Percentiles rank a stretch among this genome's conserved stretches.
These are phyloP conservation scores for Mythimna albipuncta DNA, from an alignment of 2,888 invertebrate genomes.

Conservation along the genomic window DNA sequence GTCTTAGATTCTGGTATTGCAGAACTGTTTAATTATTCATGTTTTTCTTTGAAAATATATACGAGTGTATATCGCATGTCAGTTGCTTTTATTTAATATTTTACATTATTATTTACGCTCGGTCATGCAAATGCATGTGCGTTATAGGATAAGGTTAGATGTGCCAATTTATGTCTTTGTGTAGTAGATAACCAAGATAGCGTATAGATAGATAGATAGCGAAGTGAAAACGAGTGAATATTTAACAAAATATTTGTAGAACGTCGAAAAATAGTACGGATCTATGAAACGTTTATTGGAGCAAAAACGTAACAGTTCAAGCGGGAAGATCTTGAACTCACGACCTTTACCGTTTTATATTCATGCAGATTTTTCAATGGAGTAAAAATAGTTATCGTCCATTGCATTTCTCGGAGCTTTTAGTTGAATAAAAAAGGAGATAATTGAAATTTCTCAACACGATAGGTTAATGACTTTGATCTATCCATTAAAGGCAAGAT, in stretches of 20 bases:
- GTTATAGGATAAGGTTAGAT: too few relatives aligned
- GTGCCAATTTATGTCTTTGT: not conserved
- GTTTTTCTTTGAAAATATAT: too few relatives aligned
- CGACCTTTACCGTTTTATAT: conserved; percentile 24
- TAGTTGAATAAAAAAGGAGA: not conserved
- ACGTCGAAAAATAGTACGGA: not conserved
- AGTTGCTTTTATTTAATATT: too few relatives aligned
- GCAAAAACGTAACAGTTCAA: not conserved
- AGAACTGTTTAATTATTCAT: not conserved
- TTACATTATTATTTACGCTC: too few relatives aligned
- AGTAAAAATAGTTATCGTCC: conserved; percentile 21
- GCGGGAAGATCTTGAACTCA: not conserved
- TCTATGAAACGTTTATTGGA: conserved; percentile 2
- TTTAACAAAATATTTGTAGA: not conserved
- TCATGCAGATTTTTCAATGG: conserved; percentile 40
- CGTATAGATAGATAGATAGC: too few relatives aligned
- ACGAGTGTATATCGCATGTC: too few relatives aligned
- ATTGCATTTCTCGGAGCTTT: not conserved
- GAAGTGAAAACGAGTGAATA: not conserved
- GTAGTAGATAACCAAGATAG: too few relatives aligned
- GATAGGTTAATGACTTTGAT: conserved; percentile 1
- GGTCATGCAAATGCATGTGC: too few relatives aligned
- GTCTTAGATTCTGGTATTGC: not conserved
- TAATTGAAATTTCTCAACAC: not conserved
- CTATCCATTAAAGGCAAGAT: not conserved